Conservation (phyloP, 2,888 invertebrate genomes). For the Suillia variegata region DNA sequence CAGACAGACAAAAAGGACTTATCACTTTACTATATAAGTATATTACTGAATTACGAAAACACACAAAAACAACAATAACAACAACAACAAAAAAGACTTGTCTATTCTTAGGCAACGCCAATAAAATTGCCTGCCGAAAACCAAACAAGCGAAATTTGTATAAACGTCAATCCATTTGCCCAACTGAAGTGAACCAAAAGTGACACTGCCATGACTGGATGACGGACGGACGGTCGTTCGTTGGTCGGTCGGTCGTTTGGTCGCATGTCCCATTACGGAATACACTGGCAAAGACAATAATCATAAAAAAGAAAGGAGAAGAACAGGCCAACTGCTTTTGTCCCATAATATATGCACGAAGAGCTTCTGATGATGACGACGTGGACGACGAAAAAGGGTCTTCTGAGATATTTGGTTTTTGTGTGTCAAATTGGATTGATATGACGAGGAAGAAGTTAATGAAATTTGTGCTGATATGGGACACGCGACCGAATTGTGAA, state of each 20-base stretch:
- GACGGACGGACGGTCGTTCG: not conserved
- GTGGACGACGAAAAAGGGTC: no score
- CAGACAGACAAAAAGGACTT: no score
- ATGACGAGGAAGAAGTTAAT: not conserved
- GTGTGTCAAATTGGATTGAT: conserved; percentile 2
- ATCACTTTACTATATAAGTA: no score
- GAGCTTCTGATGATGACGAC: not conserved
- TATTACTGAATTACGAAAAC: no score
- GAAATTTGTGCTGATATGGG: conserved; percentile 26
- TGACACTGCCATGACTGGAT: not conserved
- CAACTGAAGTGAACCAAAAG: not conserved
- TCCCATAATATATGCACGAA: not conserved
- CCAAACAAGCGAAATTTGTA: not conserved
- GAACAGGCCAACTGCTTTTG: not conserved
- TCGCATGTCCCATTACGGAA: not conserved
- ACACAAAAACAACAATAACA: no score
- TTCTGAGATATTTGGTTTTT: no score
- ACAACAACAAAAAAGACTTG: no score
- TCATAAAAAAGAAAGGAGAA: not conserved
- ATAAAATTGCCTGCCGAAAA: not conserved
- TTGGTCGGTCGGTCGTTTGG: not conserved
- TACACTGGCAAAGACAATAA: not conserved
- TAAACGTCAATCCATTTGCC: not conserved
- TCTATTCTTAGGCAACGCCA: no score
- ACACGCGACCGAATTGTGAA: conserved; percentile 38